Percentiles rank a stretch among this genome's conserved stretches.
phyloP scores from a whole-genome alignment of 2,113 vertebrate species.

The Corythornis cristatus region DNA sequence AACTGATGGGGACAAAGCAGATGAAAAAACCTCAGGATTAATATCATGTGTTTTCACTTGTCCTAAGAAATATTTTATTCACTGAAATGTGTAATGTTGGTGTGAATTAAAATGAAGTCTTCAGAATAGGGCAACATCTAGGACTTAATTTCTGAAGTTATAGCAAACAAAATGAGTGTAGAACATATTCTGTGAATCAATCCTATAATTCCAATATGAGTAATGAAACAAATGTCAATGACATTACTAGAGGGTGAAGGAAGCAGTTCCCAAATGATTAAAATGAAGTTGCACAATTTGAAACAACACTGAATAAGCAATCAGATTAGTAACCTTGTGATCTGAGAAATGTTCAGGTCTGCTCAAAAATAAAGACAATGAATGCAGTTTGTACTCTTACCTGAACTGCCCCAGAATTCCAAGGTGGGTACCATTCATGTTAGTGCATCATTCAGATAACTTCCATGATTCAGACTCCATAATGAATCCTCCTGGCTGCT shows the following conservation, averaged over 20 bases:
- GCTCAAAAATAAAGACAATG: not conserved
- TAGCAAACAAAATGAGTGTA: not conserved
- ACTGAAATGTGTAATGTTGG: not conserved
- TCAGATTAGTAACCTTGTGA: not conserved
- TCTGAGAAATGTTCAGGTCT: not conserved
- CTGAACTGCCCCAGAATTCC: not conserved
- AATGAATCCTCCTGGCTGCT: not conserved
- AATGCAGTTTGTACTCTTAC: not conserved
- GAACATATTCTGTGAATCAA: not conserved
- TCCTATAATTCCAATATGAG: not conserved
- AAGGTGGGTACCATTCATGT: not conserved
- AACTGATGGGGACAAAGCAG: not conserved
- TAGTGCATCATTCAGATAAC: not conserved
- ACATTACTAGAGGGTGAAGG: not conserved
- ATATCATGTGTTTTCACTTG: not conserved
- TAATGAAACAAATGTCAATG: not conserved
- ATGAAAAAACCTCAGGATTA: constrained; percentile 26
- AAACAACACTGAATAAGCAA: not conserved
- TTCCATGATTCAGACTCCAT: not conserved
- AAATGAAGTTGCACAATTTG: not conserved
- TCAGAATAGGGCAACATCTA: not conserved
- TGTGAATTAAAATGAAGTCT: not conserved
- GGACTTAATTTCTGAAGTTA: not conserved
- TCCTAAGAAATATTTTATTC: constrained; percentile 16
- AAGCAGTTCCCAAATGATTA: not conserved